Evolutionary conservation across 2,888 invertebrate genomes (phyloP).

Genomic region (Tridacna crocea): DNA sequence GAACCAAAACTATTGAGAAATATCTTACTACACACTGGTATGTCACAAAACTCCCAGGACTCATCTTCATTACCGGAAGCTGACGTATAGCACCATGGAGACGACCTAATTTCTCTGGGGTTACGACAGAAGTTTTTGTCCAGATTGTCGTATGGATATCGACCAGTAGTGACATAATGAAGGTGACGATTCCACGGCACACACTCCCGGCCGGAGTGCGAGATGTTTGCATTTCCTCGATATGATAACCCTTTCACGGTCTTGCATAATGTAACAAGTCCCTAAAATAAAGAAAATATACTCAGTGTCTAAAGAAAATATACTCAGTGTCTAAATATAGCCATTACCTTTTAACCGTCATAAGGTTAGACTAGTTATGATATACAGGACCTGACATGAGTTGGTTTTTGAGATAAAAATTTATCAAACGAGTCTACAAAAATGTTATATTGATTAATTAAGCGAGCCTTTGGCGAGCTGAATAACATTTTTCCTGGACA

Average conservation of each 20-base stretch:
- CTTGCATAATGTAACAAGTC: constrained; percentile 27
- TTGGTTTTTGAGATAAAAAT: too few relatives aligned
- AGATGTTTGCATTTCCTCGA: constrained; percentile 27
- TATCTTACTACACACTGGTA: constrained; percentile 26
- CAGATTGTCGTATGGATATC: constrained; percentile 32
- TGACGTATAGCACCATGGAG: constrained; percentile 44
- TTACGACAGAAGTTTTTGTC: constrained; percentile 39
- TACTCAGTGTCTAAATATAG: too few relatives aligned
- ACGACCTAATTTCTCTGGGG: constrained; percentile 16
- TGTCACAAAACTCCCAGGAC: constrained; percentile 32
- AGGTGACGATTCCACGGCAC: constrained; percentile 38
- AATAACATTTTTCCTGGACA: too few relatives aligned
- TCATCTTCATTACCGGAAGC: constrained; percentile 28
- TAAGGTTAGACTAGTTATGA: too few relatives aligned
- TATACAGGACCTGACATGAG: too few relatives aligned
- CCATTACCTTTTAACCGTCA: too few relatives aligned
- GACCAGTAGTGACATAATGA: constrained; percentile 37
- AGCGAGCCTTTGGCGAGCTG: too few relatives aligned
- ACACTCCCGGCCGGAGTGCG: constrained; percentile 28
- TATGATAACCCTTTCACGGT: constrained; percentile 46
- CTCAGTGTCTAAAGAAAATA: background rate
- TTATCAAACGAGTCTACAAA: too few relatives aligned
- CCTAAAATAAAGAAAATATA: background rate
- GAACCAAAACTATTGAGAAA: too few relatives aligned
- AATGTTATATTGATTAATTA: too few relatives aligned